phyloP scores from a whole-genome alignment of 1,140 invertebrate genomes.

The Melanaphis sacchari region DNA sequence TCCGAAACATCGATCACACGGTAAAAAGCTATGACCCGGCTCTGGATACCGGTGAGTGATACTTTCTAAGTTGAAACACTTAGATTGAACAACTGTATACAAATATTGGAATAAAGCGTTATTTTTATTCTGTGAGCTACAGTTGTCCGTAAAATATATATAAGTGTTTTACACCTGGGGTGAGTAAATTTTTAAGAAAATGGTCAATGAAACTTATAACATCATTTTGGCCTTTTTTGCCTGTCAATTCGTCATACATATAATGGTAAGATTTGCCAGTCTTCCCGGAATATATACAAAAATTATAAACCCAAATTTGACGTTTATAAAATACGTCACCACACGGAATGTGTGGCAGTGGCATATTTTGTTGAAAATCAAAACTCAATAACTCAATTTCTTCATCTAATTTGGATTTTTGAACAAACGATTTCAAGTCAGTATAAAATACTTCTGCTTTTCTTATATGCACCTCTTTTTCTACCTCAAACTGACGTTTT shows the following conservation, averaged over 20 bases:
- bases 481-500: background rate
- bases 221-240: constrained; percentile 45
- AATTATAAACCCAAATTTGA: background rate
- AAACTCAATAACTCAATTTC: constrained; percentile 7
- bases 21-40: background rate
- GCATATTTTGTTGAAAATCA: constrained; percentile 28
- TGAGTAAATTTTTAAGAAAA: constrained; percentile 30
- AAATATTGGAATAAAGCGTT: constrained; percentile 3
- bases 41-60: background rate
- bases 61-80: background rate
- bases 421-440: background rate
- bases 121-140: constrained; percentile 49
- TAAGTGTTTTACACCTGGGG: background rate
- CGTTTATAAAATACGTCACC: constrained; percentile 26
- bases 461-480: constrained; percentile 4
- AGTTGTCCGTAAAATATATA: constrained; percentile 49
- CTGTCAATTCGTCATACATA: background rate
- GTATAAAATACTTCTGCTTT: constrained; percentile 4
- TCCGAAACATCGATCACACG: background rate
- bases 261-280: background rate
- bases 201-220: constrained; percentile 36
- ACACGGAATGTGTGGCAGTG: background rate
- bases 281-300: constrained; percentile 25
- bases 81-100: constrained; percentile 26
- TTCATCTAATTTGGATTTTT: constrained; percentile 5